Evolutionary conservation across 1,140 invertebrate species (phyloP).

Genomic region (Camponotus pennsylvanicus): DNA sequence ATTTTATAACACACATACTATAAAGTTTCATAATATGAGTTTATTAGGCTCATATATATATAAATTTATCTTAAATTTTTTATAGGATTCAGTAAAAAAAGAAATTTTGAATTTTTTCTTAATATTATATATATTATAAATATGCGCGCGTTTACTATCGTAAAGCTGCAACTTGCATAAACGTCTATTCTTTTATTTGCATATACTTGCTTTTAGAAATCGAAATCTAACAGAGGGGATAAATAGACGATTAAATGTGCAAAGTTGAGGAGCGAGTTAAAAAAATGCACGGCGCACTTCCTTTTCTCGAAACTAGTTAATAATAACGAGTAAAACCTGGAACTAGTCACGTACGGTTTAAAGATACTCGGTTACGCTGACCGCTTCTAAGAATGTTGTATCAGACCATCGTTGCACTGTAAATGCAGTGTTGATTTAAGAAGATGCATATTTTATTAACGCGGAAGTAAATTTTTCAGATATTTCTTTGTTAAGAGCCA

Average conservation of each 20-base stretch:
- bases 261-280: background rate
- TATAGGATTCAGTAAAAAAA: background rate
- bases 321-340: slow-evolving; percentile 67
- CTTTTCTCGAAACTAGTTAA: slow-evolving; percentile 57
- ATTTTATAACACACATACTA: background rate
- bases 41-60: background rate
- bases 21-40: background rate
- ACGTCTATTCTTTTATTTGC: background rate
- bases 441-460: background rate
- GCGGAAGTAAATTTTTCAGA: slow-evolving; percentile 5
- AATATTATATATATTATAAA: background rate
- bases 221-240: background rate
- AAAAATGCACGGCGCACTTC: slow-evolving; percentile 33
- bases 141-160: background rate
- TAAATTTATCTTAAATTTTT: background rate
- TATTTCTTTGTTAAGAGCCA: background rate
- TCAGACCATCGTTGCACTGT: slow-evolving; percentile 57
- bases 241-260: background rate
- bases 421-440: slow-evolving; percentile 2
- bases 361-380: slow-evolving; percentile 43
- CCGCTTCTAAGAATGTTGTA: slow-evolving; percentile 71
- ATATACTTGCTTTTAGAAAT: background rate
- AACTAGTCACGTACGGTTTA: slow-evolving; percentile 68
- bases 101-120: background rate
- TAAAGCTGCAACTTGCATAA: background rate